A percentile compares a stretch with the other conserved stretches of the same genome.
These are phyloP conservation scores for Spermophilus dauricus DNA, from an alignment of 2,113 vertebrate species.

Conservation along the genomic window DNA sequence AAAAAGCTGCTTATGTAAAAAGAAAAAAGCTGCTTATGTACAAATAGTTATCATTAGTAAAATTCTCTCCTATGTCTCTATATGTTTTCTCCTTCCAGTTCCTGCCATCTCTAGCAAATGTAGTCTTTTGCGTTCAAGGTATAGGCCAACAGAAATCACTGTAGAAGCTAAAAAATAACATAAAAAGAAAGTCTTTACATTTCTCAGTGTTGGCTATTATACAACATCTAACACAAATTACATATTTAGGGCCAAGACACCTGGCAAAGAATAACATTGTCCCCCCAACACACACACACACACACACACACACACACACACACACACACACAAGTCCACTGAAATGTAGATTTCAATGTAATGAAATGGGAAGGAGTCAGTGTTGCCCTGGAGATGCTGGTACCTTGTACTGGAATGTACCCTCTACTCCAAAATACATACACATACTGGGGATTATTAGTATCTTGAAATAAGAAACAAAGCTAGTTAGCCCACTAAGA, in stretches of 20 bases:
- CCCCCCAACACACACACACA: not conserved
- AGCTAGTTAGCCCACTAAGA: not conserved
- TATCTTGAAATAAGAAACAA: constrained; percentile 31
- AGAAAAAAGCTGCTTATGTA: not conserved
- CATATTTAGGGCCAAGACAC: not conserved
- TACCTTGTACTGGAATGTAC: not conserved
- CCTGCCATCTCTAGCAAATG: not conserved
- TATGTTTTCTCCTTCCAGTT: not conserved
- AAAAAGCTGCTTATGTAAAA: too few species aligned
- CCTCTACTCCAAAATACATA: not conserved
- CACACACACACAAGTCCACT: not conserved
- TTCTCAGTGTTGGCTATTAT: not conserved
- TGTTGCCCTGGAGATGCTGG: not conserved
- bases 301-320: too few species aligned
- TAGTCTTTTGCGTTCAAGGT: not conserved
- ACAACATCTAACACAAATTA: not conserved
- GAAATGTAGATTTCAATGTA: not conserved
- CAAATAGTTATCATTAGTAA: not conserved
- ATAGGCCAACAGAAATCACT: not conserved
- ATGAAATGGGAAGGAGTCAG: not conserved
- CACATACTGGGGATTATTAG: not conserved
- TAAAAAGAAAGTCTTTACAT: not conserved
- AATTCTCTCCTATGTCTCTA: not conserved
- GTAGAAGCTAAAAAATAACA: not conserved
- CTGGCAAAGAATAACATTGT: not conserved